Conservation (phyloP, 2,888 invertebrate species). For the Priocnemis perturbator region DNA sequence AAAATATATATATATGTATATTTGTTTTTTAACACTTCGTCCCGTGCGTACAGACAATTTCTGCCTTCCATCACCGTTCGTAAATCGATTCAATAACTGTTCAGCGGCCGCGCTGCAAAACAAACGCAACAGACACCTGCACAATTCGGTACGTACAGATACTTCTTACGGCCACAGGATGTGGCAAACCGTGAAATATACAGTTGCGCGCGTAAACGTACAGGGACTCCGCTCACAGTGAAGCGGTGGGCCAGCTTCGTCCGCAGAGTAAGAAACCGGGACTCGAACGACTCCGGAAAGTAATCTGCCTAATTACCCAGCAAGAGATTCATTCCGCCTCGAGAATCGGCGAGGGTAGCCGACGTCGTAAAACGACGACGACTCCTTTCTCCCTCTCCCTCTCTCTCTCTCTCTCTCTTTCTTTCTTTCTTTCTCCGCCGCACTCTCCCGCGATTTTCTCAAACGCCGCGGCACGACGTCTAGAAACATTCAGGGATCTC, state of each 20-base stretch:
- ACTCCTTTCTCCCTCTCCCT: slow-evolving; percentile 17
- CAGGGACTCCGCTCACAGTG: too few relatives aligned
- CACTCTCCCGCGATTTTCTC: background rate
- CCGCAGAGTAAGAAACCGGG: slow-evolving; percentile 62
- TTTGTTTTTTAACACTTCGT: too few relatives aligned
- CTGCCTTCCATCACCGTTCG: too few relatives aligned
- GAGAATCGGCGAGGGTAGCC: slow-evolving; percentile 44
- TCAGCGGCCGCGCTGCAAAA: too few relatives aligned
- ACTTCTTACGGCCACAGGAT: too few relatives aligned
- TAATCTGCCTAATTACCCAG: slow-evolving; percentile 75
- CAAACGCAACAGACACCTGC: too few relatives aligned
- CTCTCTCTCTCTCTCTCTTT: background rate
- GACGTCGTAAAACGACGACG: slow-evolving; percentile 54
- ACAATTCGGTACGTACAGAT: too few relatives aligned
- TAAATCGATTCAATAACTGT: too few relatives aligned
- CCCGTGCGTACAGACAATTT: too few relatives aligned
- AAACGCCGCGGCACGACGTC: background rate
- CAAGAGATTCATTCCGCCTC: slow-evolving; percentile 71
- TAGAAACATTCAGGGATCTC: slow-evolving; percentile 4
- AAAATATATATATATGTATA: slow-evolving; percentile 54
- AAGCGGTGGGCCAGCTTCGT: slow-evolving; percentile 13
- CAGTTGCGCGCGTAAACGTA: too few relatives aligned
- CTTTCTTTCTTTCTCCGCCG: background rate
- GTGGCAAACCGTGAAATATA: too few relatives aligned
- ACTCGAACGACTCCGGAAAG: slow-evolving; percentile 73